A percentile compares a stretch with the other conserved stretches of the same genome.
Evolutionary conservation across 2,113 vertebrate species (phyloP).

Genomic region (Ginglymostoma cirratum): DNA sequence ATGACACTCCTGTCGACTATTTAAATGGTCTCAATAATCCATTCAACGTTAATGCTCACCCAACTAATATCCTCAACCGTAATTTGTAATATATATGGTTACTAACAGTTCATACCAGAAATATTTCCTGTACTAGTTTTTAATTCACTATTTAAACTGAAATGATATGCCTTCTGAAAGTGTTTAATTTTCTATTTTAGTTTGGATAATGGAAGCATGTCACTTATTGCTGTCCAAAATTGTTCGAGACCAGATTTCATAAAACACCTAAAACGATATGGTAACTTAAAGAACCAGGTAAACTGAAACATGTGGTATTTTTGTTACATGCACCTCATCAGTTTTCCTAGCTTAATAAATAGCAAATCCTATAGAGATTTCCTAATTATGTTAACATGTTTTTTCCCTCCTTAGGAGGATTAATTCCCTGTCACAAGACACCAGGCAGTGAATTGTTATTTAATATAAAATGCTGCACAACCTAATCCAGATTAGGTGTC

Average conservation of each 20-base stretch:
- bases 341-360: slow-evolving; percentile 7
- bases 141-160: not conserved
- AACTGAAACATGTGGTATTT: not conserved
- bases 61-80: not conserved
- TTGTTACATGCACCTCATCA: not conserved
- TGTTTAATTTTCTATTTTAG: slow-evolving; percentile 52
- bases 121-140: not conserved
- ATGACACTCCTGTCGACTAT: not conserved
- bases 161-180: not conserved
- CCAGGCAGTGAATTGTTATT: slow-evolving; percentile 55
- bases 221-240: slow-evolving; percentile 71
- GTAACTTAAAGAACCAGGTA: slow-evolving; percentile 66
- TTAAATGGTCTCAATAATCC: not conserved
- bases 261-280: slow-evolving; percentile 85
- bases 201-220: slow-evolving; percentile 80
- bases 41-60: not conserved
- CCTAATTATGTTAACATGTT: slow-evolving; percentile 49
- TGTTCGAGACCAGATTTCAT: slow-evolving; percentile 84
- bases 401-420: slow-evolving; percentile 53
- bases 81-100: not conserved
- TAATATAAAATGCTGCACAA: slow-evolving; percentile 53
- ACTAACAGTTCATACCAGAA: not conserved
- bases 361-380: slow-evolving; percentile 41
- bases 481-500: slow-evolving; percentile 64
- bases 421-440: slow-evolving; percentile 60